Base-by-base conservation (phyloP, 2,113 vertebrate species). In the Callocephalon fimbriatum region DNA sequence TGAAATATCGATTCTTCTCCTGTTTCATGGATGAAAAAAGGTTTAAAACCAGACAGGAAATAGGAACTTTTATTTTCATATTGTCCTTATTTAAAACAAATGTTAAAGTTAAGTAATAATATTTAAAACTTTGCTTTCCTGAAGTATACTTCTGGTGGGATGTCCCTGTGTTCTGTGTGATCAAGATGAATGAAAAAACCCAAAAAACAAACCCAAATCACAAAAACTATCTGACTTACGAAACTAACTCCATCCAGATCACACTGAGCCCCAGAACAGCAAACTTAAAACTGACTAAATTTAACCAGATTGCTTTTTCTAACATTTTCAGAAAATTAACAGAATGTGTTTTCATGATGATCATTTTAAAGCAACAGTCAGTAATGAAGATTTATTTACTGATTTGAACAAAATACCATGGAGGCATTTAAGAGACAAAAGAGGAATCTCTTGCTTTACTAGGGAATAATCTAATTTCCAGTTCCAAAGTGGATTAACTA, bases 1-100 rank as follows among this genome's bases (percentile, higher is more conserved):
- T 98, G 73, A 96, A 97, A 94, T 71, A 88, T 21, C 75, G 31
- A 68, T 97, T 97, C 45, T 92, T 32, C 47, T 95, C 45, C 61
- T 62, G 47, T 68, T 89, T 95, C 50, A 58, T 31, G 32, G 11
- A 74, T 35, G 45, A 78, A 91, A 59, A n/a, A 67, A 75, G 61
- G 12, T 77, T 67, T 78, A 73, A 89, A 94, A 93, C 37, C 40
- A 72, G 29, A 26, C n/a, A 37, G 23, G 59, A 96, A 95, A 63
- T 19, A 62, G 4, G 18, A 82, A 26, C 4, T 47, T 95, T 32
- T 15, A 4, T 6, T 20, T 72, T 88, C 73, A 51, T 44, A n/a
- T 25, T 72, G 32, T 81, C 86, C 71, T 25, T 51, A 83, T 67
- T 97, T 94, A 95, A 89, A 88, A 59, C 31, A 81, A 77, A 82